Evolutionary conservation across 2,888 invertebrate species (phyloP).

Genomic region (Pinctada fucata): DNA sequence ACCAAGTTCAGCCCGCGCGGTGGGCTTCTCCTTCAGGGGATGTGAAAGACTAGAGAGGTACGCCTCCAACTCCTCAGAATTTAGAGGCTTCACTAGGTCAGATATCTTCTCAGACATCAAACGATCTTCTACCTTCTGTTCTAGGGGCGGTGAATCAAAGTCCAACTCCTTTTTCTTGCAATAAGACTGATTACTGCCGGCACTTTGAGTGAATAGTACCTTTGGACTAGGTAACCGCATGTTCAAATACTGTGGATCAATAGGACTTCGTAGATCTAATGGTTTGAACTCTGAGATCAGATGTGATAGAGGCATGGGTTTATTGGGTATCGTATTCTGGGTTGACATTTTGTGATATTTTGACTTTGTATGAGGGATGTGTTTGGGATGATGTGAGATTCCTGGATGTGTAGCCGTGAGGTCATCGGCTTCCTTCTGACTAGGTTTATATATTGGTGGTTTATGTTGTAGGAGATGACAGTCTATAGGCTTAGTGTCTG

Average conservation of each 20-base stretch:
- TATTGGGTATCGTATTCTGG: neutral
- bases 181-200: constrained; percentile 44
- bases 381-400: neutral
- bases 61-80: constrained; percentile 65
- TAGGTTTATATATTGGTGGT: constrained; percentile 6
- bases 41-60: constrained; percentile 66
- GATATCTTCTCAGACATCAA: constrained; percentile 40
- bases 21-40: constrained; percentile 34
- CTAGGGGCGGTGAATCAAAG: constrained; percentile 39
- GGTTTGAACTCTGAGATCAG: neutral
- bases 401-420: neutral
- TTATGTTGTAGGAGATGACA: neutral
- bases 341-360: neutral
- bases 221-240: constrained; percentile 62
- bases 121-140: constrained; percentile 25
- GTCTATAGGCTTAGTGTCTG: neutral
- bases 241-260: constrained; percentile 32
- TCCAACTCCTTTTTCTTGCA: constrained; percentile 59
- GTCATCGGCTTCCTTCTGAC: constrained; percentile 3
- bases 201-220: constrained; percentile 60
- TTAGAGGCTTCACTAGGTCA: constrained; percentile 60
- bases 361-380: constrained; percentile 9
- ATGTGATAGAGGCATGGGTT: neutral
- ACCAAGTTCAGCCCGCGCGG: constrained; percentile 40
- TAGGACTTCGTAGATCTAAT: neutral